Evolutionary conservation across 2,888 invertebrate species (phyloP).

Genomic region (Ypsolopha sequella): DNA sequence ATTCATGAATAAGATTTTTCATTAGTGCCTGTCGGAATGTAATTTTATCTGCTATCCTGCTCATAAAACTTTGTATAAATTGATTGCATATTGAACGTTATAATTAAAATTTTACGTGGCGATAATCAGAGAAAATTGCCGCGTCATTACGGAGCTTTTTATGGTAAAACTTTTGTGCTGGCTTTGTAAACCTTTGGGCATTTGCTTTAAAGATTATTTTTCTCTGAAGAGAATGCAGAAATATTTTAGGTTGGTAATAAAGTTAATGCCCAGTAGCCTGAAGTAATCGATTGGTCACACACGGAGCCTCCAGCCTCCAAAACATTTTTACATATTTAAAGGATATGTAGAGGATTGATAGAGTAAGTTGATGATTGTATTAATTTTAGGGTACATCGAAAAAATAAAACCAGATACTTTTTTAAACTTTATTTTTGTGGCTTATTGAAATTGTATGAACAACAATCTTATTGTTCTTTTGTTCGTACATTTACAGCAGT

Average conservation of each 20-base stretch:
- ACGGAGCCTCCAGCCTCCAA: conserved; percentile 15
- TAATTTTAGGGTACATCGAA: too few species aligned
- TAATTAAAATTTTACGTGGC: conserved; percentile 28
- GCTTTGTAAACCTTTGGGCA: not conserved
- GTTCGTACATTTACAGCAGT: too few species aligned
- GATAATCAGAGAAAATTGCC: conserved; percentile 19
- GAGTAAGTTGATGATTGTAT: too few species aligned
- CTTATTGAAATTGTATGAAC: too few species aligned
- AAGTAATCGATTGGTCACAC: conserved; percentile 44
- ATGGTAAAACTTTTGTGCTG: not conserved
- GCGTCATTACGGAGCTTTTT: conserved; percentile 5
- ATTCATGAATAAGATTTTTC: too few species aligned
- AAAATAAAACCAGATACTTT: too few species aligned
- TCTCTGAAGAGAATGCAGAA: not conserved
- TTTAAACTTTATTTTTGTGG: too few species aligned
- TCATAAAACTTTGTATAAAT: not conserved
- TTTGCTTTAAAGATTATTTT: not conserved
- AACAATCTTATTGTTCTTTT: too few species aligned
- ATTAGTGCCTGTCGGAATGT: too few species aligned
- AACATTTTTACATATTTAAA: not conserved
- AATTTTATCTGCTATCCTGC: too few species aligned
- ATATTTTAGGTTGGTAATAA: not conserved
- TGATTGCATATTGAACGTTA: conserved; percentile 5
- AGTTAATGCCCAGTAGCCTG: conserved; percentile 36
- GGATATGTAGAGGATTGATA: not conserved